Evolutionary conservation across 1,140 invertebrate genomes (phyloP), one percentile per base, ranked within the genome.

Genomic region (Bombyx mori): DNA sequence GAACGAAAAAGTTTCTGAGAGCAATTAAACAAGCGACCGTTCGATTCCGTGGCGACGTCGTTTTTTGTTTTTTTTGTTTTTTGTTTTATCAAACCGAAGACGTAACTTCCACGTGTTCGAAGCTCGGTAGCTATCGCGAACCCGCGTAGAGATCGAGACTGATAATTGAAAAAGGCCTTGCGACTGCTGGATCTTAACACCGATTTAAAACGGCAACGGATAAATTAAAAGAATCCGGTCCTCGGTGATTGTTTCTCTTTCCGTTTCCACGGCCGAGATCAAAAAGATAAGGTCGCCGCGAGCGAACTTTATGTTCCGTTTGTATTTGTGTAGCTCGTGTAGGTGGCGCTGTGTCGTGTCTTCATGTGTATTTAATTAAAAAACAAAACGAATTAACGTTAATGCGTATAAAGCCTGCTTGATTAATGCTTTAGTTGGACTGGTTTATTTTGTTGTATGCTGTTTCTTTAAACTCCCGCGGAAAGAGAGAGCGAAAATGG

Each of bases 191-290:
- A 75, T 79, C 73, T 81, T 73, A 84, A 80, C 79, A 82, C 71
- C 69, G 74, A 77, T 81, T 80, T 79, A 79, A 81, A 79, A 78
- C 69, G 75, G 75, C 74, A 68, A 77, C 65, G 72, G 77, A 77
- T 81, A 83, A 84, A 84, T 82, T 84, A 84, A 83, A 84, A 74
- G 77, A 75, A 80, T 77, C 61, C 71, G 62, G 68, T 62, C 65
- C 57, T 54, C 61, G 61, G 64, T 69, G 71, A 75, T 77, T 79
- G 74, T 81, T 81, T 51, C 73, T 77, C 69, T 68, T 66, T 71
- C 66, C 65, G 68, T 68, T 69, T 72, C 69, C 65, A 69, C 58
- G 58, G 48, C 57, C 56, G 58, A 62, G 71, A 73, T 73, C 61
- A 43, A 10, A 44, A 61, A 51, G 73, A 76, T 76, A 76, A 72